phyloP scores from a whole-genome alignment of 2,113 vertebrate genomes.

The Orycteropus afer region DNA sequence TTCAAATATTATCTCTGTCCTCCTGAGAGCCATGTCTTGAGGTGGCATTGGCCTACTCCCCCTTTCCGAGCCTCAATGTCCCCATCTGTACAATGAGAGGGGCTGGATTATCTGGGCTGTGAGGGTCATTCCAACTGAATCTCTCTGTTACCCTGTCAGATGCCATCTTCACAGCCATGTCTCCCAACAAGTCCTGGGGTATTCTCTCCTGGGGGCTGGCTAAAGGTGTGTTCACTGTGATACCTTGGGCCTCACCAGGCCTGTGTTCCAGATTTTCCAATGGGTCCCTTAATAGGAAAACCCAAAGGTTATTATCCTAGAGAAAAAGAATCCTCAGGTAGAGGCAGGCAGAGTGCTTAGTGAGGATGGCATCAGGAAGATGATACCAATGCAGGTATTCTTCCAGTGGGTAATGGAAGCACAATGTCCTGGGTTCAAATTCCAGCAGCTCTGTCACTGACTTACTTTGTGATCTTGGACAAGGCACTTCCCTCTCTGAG shows the following conservation, averaged over 20 bases:
- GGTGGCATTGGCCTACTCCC: neutral
- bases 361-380: neutral
- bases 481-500: conserved; percentile 15
- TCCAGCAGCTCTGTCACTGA: neutral
- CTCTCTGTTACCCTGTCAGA: neutral
- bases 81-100: neutral
- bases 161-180: neutral
- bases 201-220: neutral
- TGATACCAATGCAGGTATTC: neutral
- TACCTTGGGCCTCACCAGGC: neutral
- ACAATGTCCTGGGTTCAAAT: neutral
- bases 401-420: neutral
- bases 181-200: neutral
- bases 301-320: neutral
- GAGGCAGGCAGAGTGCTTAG: neutral
- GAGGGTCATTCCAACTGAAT: neutral
- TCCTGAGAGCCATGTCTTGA: neutral
- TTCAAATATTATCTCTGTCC: neutral
- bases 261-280: neutral
- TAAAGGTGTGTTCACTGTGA: neutral
- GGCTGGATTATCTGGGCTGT: neutral
- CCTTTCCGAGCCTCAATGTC: neutral
- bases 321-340: neutral
- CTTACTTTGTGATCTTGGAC: neutral
- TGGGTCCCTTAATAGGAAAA: neutral